These are phyloP conservation scores for Drosophila rufa DNA, from an alignment of 1,140 invertebrate species.

Conservation along the genomic window DNA sequence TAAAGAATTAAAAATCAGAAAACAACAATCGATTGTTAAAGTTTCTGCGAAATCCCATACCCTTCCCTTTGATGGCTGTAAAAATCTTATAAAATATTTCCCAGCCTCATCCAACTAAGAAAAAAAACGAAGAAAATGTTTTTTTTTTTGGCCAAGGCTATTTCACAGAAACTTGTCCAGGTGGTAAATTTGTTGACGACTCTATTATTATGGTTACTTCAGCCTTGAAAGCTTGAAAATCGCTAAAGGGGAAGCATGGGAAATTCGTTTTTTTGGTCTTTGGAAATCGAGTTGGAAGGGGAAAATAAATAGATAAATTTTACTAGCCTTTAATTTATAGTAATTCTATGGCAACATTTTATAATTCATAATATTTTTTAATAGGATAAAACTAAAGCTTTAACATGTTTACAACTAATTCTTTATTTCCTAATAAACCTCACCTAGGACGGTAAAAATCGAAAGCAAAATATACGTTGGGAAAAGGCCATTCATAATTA, in stretches of 20 bases:
- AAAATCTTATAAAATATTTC: constrained; percentile 17
- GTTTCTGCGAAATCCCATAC: neutral
- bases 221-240: neutral
- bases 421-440: too few species aligned
- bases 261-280: neutral
- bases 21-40: constrained; percentile 36
- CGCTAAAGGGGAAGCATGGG: neutral
- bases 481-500: too few species aligned
- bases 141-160: constrained; percentile 21
- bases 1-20: neutral
- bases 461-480: too few species aligned
- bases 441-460: too few species aligned
- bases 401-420: neutral
- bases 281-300: too few species aligned
- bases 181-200: neutral
- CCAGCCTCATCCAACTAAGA: constrained; percentile 1
- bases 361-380: neutral
- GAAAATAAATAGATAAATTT: neutral
- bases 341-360: neutral
- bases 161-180: constrained; percentile 29
- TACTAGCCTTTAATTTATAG: neutral
- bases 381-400: neutral
- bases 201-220: neutral
- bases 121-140: neutral
- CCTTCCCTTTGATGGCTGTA: constrained; percentile 26